A percentile compares a stretch with the other conserved stretches of the same genome.
phyloP scores from a whole-genome alignment of 1,140 invertebrate species.

The Rhopalosiphum maidis region DNA sequence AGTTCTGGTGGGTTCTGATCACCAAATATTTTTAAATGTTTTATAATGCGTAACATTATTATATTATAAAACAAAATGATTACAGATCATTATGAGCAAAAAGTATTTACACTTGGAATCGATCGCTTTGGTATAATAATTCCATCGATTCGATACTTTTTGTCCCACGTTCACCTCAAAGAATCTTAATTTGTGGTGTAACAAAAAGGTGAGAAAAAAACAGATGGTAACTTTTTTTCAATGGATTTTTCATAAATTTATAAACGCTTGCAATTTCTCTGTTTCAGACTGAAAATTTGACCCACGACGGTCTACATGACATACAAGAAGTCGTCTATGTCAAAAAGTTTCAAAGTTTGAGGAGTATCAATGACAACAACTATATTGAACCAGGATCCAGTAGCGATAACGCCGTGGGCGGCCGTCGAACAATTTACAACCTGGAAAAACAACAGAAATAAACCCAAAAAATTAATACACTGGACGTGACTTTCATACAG shows the following conservation, averaged over 20 bases:
- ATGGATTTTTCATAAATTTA: no score
- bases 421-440: constrained; percentile 89
- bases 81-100: constrained; percentile 81
- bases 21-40: constrained; percentile 78
- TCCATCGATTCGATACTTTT: constrained; percentile 97
- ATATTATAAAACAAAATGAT: background rate
- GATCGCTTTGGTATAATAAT: constrained; percentile 88
- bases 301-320: constrained; percentile 86
- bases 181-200: constrained; percentile 82
- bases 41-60: no score
- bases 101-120: constrained; percentile 92
- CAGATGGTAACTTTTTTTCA: no score
- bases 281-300: constrained; percentile 78
- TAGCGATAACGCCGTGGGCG: constrained; percentile 74
- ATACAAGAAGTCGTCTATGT: constrained; percentile 94
- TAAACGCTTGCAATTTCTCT: background rate
- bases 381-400: constrained; percentile 87
- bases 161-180: constrained; percentile 97
- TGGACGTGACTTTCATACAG: constrained; percentile 84
- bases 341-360: constrained; percentile 84
- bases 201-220: constrained; percentile 73
- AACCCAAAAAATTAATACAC: constrained; percentile 86
- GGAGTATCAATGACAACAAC: constrained; percentile 88
- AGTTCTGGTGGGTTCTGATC: constrained; percentile 94
- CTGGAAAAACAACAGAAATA: constrained; percentile 88